Evolutionary conservation across 2,888 invertebrate genomes (phyloP), one percentile per base, ranked within the genome.

Genomic region (Drosophila anomalata): DNA sequence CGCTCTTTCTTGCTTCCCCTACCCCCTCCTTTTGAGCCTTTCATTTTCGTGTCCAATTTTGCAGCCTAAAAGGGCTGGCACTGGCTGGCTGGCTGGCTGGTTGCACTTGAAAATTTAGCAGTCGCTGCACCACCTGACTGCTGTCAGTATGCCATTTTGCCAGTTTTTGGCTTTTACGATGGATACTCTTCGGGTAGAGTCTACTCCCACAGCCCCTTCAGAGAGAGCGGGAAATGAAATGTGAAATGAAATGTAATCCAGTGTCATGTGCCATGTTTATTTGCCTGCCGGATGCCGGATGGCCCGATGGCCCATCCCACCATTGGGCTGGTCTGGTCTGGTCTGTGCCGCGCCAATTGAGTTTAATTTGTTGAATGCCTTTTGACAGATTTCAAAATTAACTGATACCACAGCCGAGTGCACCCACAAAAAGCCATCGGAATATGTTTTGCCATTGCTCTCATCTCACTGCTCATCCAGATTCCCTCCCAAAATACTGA

Each of bases 331-430:
- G 20, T 2, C 22, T 3, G 22, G 22, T 2, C 22, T 22, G 22
- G 3, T 22, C 22, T 78, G 1, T 17, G 17, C 17, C 17, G 17
- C 17, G 82, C 77, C 85, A 87, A 87, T 88, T 84, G 87, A 75
- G 88, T 84, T 88, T 88, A 87, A 88, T 88, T 84, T 77, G 84
- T 73, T 75, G 82, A 84, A 84, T 84, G 89, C 78, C 63, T 87
- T 84, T 84, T 88, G 84, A 84, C 89, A 84, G 88, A 88, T 87
- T 80, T 74, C 78, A 78, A 88, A 84, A 84, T 88, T 84, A 87
- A 84, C 85, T 88, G 87, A 73, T 73, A 58, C 75, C 79, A 73
- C 81, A 75, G 88, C 76, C 70, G 84, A 84, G 71, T 88, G 83
- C 80, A 61, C 59, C 61, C 39, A 44, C 75, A 62, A 60, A 73